Evolutionary conservation across 1,140 invertebrate species (phyloP), one percentile per base, ranked within the genome.

Genomic region (Drosophila teissieri): DNA sequence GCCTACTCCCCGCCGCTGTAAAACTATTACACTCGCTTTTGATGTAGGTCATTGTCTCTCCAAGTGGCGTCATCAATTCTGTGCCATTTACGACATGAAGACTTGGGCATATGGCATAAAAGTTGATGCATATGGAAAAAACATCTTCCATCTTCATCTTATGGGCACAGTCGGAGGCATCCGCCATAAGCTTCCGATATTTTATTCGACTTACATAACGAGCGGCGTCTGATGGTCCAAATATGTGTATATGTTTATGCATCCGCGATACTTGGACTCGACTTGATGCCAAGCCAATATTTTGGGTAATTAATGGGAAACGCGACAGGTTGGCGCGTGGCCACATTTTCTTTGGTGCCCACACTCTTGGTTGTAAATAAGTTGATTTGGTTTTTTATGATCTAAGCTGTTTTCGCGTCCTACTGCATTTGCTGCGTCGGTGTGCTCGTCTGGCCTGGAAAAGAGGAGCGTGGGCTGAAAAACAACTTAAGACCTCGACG

Each of bases 321-420:
- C 57, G 46, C 75, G 52, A 65, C 69, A 80, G 72, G 70, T 75
- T 80, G 80, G 72, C 80, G 76, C 80, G 80, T 82, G 80, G 63
- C 80, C 62, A 34, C 24, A 39, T 62, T 62, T 56, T n/a, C 42
- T 52, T 40, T 24, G 60, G 36, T 22, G 56, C 72, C 65, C 40
- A 74, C 51, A 17, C 14, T 40, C 42, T 55, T 37, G 49, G 27
- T 54, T 36, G 22, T 27, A 51, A 36, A 12, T 12, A 6, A 17
- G 44, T 64, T 56, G 52, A 56, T 40, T 54, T 57, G 36, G 3
- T 48, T 73, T 67, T 73, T 67, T 68, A 54, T 22, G 53, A 40
- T 61, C 62, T 44, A 39, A 39, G 60, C 56, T 51, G 40, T 24
- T 31, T 51, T 48, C 8, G 17, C 37, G 56, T 45, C 46, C 22